Evolutionary conservation across 2,797 vertebrate genomes (phyloP).

Genomic region (Etheostoma perlongum): DNA sequence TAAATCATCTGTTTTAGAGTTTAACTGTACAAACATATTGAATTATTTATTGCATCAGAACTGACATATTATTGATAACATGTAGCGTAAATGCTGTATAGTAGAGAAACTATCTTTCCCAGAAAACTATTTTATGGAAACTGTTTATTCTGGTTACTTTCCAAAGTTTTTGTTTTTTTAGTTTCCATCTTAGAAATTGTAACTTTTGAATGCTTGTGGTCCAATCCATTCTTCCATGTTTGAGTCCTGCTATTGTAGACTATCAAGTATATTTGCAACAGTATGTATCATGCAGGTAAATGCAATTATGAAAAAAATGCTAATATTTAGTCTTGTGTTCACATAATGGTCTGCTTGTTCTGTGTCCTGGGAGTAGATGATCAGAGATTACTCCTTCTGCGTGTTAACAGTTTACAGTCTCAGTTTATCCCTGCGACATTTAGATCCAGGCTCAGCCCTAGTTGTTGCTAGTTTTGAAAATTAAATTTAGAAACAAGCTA

Average conservation of each 20-base stretch:
- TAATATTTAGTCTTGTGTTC: constrained; percentile 31
- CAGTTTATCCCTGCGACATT: constrained; percentile 24
- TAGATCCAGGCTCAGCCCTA: constrained; percentile 19
- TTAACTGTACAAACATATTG: constrained; percentile 14
- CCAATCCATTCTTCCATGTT: constrained; percentile 2
- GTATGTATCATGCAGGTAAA: constrained; percentile 44
- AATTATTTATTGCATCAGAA: constrained; percentile 52
- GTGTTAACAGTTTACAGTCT: constrained; percentile 43
- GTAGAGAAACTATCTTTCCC: constrained; percentile 51
- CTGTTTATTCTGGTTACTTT: constrained; percentile 31
- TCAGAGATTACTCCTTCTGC: constrained; percentile 36
- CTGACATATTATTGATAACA: constrained; percentile 28
- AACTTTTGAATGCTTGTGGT: not conserved
- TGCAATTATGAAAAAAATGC: constrained; percentile 26
- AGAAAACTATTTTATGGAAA: constrained; percentile 40
- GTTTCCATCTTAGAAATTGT: constrained; percentile 31
- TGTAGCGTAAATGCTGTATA: constrained; percentile 47
- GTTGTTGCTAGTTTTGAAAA: constrained; percentile 22
- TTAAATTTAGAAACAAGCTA: constrained; percentile 20
- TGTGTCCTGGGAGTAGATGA: constrained; percentile 17
- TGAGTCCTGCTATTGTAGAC: constrained; percentile 29
- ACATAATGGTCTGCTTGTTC: constrained; percentile 36
- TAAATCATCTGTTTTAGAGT: constrained; percentile 14
- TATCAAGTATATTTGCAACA: constrained; percentile 20
- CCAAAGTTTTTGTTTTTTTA: constrained; percentile 35